Percentiles rank a stretch among this genome's conserved stretches.
These are phyloP conservation scores for Pantherophis vulpinus DNA, from an alignment of 2,797 vertebrate genomes.

Conservation along the genomic window DNA sequence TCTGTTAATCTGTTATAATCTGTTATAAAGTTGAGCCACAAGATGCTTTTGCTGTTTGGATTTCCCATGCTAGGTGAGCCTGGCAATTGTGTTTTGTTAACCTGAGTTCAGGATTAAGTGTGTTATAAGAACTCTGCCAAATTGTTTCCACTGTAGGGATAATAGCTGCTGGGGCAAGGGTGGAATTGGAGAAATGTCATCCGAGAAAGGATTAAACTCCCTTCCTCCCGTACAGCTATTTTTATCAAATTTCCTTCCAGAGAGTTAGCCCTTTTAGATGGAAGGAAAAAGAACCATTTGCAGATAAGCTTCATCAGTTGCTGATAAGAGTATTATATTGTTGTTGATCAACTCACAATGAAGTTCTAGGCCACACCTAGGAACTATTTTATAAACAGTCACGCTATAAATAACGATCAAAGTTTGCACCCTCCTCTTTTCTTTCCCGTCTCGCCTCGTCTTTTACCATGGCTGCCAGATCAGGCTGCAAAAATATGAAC, in stretches of 20 bases:
- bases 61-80: background rate
- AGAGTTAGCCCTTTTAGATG: background rate
- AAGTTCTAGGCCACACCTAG: background rate
- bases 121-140: background rate
- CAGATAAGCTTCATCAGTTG: background rate
- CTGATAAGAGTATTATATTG: background rate
- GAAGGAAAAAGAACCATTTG: background rate
- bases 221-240: background rate
- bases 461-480: background rate
- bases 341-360: background rate
- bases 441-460: background rate
- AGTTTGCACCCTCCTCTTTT: background rate
- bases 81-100: background rate
- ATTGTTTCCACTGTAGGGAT: background rate
- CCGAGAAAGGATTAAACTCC: background rate
- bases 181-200: background rate
- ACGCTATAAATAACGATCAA: background rate
- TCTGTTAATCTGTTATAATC: no score
- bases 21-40: background rate
- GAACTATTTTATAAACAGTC: background rate
- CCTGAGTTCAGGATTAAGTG: background rate
- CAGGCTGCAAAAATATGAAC: background rate
- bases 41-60: background rate
- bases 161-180: background rate
- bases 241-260: background rate